Base-by-base conservation (phyloP, 2,797 vertebrate species). In the Valencia hispanica region DNA sequence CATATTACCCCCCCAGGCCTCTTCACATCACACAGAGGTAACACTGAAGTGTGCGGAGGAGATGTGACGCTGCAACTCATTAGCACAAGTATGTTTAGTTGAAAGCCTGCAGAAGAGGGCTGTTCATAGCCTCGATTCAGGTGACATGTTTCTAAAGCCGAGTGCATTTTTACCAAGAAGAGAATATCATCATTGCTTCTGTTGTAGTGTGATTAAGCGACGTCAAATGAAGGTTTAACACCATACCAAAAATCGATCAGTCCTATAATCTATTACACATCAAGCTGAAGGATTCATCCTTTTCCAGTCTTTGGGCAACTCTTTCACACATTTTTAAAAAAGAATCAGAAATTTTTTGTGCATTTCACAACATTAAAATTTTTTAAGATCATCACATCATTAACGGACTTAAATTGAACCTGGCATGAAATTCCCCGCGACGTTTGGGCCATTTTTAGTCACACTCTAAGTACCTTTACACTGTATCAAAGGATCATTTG, bases 31-130 rank as follows among this genome's bases (percentile, higher is more conserved):
- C 70, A 68, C 84, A 73, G 61, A 83, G 79, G 88, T 88, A 92
- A 87, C 87, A 88, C 84, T 70, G 73, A 34, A 73, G 71, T 81
- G 61, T 66, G 70, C 27, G 2, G 66, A 87, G 66, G 73, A 86
- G 79, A 88, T 83, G 79, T 80, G 81, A 68, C 45, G 66, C 63
- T 82, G 68, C 73, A 72, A 59, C 43, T 75, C 81, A 68, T 79
- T 78, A 85, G 61, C 78, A 80, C 82, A 55, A 5, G n/a, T 75
- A 57, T 86, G 81, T 87, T 88, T 87, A 84, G 87, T 81, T 89
- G 72, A 72, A 87, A 78, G 59, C 36, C 2, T 34, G 51, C 63
- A 74, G 66, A 41, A 74, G 74, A 84, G 63, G 48, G 43, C 79
- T 65, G 80, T 89, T 80, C 80, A 84, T 85, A 80, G 87, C 5